Base-by-base conservation (phyloP, 1,140 invertebrate species). In the Tetranychus cinnabarinus region DNA sequence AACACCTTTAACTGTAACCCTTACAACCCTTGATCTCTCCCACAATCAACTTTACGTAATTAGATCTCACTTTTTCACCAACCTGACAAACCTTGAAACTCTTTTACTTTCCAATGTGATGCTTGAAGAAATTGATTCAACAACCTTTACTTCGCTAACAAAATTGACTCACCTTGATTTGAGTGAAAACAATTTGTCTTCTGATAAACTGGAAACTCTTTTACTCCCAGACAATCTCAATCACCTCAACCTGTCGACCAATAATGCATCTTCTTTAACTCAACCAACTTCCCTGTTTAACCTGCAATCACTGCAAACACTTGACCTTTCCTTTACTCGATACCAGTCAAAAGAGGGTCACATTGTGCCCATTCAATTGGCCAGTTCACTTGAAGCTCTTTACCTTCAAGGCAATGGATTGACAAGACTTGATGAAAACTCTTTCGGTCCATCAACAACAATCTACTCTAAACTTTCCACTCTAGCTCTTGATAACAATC, bases 111-210 rank as follows among this genome's bases (percentile, higher is more conserved):
- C 73, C 61, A 80, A 81, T 63, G 80, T 79, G 60, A 79, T 80
- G 2, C 76, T 82, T 39, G 68, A 66, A 34, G 73, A 72, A 36
- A 78, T 85, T 47, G 81, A 84, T 64, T 68, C 72, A 34, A 78
- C 78, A 31, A 77, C 81, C 0, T 84, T 85, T 65, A 69, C 72
- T 7, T 78, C 79, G 0, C 69, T 86, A 34, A 76, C 76, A 56
- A 79, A 80, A 62, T 69, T 86, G 0, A 77, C 79, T 52, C 81
- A 83, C 58, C 69, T 87, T 0, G 82, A 85, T 68, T 66, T 86
- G 33, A 78, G 80, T 55, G 72, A 79, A 37, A 92, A 92, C 72
- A 76, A 78, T 35, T 71, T 92, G 37, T 66, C 36, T 55, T 65
- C 64, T n/a, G 39, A 59, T 15, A 50, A 63, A 47, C 56, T 66